These are phyloP conservation scores for Heliconius hortense DNA, from an alignment of 2,888 invertebrate species.

Conservation along the genomic window DNA sequence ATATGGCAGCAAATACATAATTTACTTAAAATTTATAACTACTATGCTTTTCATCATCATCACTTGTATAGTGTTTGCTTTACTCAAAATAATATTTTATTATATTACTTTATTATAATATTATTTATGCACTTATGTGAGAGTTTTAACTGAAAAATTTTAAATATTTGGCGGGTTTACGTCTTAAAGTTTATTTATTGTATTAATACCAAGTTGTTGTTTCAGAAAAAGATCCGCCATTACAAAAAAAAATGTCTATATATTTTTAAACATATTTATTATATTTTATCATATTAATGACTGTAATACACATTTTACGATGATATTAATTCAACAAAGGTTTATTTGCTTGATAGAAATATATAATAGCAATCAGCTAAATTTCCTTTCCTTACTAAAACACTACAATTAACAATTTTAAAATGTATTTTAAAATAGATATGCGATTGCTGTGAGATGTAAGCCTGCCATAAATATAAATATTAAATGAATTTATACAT, in stretches of 20 bases:
- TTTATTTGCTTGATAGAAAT: neutral
- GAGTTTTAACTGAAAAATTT: neutral
- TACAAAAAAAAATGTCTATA: neutral
- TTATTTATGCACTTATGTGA: slow-evolving; percentile 5
- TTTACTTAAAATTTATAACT: neutral
- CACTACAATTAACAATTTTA: neutral
- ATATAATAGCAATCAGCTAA: neutral
- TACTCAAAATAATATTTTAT: neutral
- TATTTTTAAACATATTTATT: too few relatives aligned
- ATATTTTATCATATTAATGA: neutral
- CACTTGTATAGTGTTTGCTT: neutral
- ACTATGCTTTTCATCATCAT: neutral
- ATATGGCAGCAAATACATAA: neutral
- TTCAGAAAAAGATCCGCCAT: neutral
- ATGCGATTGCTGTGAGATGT: slow-evolving; percentile 5
- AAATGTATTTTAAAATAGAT: neutral
- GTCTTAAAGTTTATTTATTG: neutral
- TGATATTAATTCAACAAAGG: neutral
- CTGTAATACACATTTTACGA: neutral
- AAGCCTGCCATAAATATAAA: slow-evolving; percentile 26
- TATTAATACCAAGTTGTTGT: neutral
- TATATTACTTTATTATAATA: neutral
- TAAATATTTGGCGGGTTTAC: slow-evolving; percentile 20
- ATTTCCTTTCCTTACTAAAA: neutral
- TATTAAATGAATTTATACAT: slow-evolving; percentile 30